These are phyloP conservation scores for Sminthurinus signatus DNA, from an alignment of 1,140 invertebrate genomes.

Conservation along the genomic window DNA sequence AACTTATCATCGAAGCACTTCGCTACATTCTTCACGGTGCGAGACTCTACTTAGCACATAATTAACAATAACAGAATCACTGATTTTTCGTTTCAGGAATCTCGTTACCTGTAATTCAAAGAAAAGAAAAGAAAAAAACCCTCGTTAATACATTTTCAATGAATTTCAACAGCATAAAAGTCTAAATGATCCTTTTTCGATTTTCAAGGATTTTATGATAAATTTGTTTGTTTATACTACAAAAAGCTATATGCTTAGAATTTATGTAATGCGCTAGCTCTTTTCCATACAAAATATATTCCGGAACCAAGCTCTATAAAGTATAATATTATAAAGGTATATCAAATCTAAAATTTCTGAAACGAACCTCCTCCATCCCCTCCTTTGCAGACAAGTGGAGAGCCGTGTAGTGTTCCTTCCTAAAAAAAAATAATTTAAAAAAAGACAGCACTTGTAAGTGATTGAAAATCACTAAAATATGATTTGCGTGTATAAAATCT, in stretches of 20 bases:
- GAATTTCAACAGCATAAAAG: too few relatives aligned
- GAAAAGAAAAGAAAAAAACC: conserved; percentile 6
- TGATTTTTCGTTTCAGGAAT: conserved; percentile 49
- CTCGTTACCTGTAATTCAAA: conserved; percentile 30
- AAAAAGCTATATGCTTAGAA: too few relatives aligned
- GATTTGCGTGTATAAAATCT: too few relatives aligned
- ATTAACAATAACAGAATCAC: conserved; percentile 56
- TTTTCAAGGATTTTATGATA: too few relatives aligned
- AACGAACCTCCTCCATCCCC: conserved; percentile 85
- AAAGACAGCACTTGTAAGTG: not conserved
- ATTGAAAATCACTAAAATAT: too few relatives aligned
- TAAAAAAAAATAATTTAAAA: not conserved
- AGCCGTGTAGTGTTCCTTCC: conserved; percentile 93
- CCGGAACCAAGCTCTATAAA: too few relatives aligned
- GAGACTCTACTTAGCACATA: conserved; percentile 54
- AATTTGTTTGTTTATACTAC: too few relatives aligned
- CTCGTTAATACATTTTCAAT: not conserved
- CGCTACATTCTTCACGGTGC: conserved; percentile 23
- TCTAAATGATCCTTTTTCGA: too few relatives aligned
- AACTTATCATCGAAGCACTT: conserved; percentile 29
- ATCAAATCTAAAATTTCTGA: not conserved
- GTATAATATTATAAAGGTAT: not conserved
- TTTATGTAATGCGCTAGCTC: too few relatives aligned
- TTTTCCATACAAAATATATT: too few relatives aligned
- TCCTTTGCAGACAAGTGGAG: conserved; percentile 98